These are phyloP conservation scores for Antidorcas marsupialis DNA, from an alignment of 2,113 vertebrate species.

Conservation along the genomic window DNA sequence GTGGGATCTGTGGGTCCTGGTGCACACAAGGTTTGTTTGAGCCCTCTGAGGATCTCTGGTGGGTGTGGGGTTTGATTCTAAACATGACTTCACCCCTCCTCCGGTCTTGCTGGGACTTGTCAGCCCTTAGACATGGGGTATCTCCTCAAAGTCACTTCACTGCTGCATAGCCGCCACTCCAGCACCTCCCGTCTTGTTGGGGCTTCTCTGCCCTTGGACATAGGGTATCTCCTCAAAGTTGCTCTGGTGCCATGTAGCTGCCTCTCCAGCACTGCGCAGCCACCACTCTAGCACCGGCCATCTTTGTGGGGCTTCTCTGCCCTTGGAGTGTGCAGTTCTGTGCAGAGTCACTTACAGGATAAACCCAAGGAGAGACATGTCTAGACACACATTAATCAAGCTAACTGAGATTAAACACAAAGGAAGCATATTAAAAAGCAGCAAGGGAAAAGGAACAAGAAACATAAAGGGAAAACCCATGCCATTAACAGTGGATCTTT, in stretches of 20 bases:
- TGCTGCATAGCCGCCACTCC: rapidly evolving
- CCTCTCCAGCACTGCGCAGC: background rate
- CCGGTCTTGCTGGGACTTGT: too few species aligned
- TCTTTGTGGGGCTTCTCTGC: background rate
- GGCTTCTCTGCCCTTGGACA: background rate
- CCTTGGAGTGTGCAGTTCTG: background rate
- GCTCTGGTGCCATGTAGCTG: background rate
- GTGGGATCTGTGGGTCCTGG: background rate
- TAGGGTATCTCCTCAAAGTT: background rate
- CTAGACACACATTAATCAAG: background rate
- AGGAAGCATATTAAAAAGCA: background rate
- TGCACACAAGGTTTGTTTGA: background rate
- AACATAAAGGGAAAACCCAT: background rate
- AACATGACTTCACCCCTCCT: background rate
- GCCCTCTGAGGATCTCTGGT: background rate
- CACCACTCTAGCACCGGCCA: background rate
- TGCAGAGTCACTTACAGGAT: background rate
- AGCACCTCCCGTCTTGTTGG: background rate
- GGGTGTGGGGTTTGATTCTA: background rate
- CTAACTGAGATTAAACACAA: background rate
- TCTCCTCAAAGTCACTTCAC: too few species aligned
- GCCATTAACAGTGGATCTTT: background rate
- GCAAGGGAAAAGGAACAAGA: background rate
- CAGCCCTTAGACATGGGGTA: too few species aligned
- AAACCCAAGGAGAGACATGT: background rate